Evolutionary conservation across 2,888 invertebrate genomes (phyloP).

Genomic region (Phorcus lineatus): DNA sequence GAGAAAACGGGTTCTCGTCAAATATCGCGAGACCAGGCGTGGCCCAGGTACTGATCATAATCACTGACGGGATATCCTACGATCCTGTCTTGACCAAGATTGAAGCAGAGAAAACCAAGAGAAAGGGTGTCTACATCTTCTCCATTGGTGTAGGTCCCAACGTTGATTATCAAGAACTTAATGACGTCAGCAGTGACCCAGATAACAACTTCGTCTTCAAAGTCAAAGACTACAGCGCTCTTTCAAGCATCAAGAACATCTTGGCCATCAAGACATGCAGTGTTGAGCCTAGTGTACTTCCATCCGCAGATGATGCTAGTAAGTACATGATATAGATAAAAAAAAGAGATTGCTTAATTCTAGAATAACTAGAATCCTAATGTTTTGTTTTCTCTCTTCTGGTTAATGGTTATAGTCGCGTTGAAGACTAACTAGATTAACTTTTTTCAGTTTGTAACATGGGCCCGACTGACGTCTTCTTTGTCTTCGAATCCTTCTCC

Average conservation of each 20-base stretch:
- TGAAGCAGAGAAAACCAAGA: constrained; percentile 46
- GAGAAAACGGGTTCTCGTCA: constrained; percentile 25
- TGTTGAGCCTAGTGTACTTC: constrained; percentile 6
- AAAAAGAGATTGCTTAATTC: no score
- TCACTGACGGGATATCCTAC: constrained; percentile 58
- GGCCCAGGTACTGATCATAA: constrained; percentile 25
- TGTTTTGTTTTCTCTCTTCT: no score
- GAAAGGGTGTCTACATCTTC: constrained; percentile 65
- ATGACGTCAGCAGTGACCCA: constrained; percentile 65
- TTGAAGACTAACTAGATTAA: no score
- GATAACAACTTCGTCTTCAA: constrained; percentile 63
- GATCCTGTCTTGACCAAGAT: constrained; percentile 46
- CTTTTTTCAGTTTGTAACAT: constrained; percentile 8
- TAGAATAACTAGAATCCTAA: no score
- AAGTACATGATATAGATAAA: background rate
- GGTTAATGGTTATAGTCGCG: no score
- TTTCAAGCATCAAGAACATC: constrained; percentile 62
- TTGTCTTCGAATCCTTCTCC: constrained; percentile 3
- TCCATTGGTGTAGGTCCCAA: constrained; percentile 69
- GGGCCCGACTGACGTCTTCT: background rate
- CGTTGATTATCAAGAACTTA: constrained; percentile 60
- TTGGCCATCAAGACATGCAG: constrained; percentile 66
- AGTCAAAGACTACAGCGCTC: constrained; percentile 62
- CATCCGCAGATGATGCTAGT: background rate
- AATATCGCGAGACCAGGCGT: constrained; percentile 22